phyloP scores from a whole-genome alignment of 2,888 invertebrate genomes.

The Apodemia duryi region DNA sequence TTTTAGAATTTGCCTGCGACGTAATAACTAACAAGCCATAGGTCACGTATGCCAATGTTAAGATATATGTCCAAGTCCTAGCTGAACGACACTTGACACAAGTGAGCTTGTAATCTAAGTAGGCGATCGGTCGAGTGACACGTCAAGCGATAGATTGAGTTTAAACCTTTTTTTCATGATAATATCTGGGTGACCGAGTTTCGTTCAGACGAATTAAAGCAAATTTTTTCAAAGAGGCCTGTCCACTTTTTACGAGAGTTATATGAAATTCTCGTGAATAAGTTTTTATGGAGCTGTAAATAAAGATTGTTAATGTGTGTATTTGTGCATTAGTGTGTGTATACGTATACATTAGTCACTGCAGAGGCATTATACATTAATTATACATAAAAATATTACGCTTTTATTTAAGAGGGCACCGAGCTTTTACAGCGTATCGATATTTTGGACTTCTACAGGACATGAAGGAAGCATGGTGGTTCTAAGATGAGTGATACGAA shows the following conservation, averaged over 20 bases:
- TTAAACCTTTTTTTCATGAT: not conserved
- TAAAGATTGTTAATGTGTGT: too few relatives aligned
- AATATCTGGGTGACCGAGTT: slow-evolving; percentile 10
- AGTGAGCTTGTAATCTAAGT: not conserved
- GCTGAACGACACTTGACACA: not conserved
- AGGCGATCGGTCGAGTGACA: not conserved
- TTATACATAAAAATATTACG: too few relatives aligned
- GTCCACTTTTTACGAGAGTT: not conserved
- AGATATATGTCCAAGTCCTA: not conserved
- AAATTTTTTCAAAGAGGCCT: slow-evolving; percentile 1
- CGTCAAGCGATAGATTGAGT: not conserved
- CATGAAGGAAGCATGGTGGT: too few relatives aligned
- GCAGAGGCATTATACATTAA: too few relatives aligned
- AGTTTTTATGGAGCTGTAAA: too few relatives aligned
- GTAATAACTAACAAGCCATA: too few relatives aligned
- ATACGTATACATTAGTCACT: accelerated
- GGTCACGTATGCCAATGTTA: not conserved
- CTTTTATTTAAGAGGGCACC: too few relatives aligned
- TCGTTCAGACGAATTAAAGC: slow-evolving; percentile 11
- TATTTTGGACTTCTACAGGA: too few relatives aligned
- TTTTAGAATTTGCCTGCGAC: too few relatives aligned
- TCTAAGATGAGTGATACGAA: too few relatives aligned
- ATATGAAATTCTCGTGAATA: not conserved
- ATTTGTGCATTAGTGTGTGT: too few relatives aligned
- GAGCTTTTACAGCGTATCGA: too few relatives aligned